Evolutionary conservation across 2,888 invertebrate genomes (phyloP).

Genomic region (Eristalis tenax): DNA sequence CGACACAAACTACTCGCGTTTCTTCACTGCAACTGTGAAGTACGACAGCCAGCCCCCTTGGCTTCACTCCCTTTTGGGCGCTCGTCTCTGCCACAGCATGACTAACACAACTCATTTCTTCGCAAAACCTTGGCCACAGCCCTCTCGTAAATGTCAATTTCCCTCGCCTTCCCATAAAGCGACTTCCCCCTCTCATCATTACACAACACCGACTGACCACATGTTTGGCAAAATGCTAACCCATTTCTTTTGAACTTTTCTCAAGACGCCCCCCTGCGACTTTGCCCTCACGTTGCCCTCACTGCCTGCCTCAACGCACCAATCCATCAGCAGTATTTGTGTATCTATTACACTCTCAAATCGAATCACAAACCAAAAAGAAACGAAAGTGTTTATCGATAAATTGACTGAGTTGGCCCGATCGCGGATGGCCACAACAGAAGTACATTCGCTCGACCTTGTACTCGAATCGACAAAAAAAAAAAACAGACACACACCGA

Average conservation of each 20-base stretch:
- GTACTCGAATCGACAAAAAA: constrained; percentile 59
- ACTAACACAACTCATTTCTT: background rate
- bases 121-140: background rate
- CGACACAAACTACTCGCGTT: background rate
- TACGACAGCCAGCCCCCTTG: background rate
- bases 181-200: background rate
- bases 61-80: background rate
- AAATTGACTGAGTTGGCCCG: constrained; percentile 23
- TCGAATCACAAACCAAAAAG: constrained; percentile 10
- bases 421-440: constrained; percentile 45
- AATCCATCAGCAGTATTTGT: constrained; percentile 2
- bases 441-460: constrained; percentile 71
- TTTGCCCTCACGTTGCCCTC: background rate
- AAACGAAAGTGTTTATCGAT: constrained; percentile 60
- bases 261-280: constrained; percentile 10
- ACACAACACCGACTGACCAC: constrained; percentile 4
- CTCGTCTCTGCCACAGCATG: background rate
- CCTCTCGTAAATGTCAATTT: background rate
- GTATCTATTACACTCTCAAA: constrained; percentile 18
- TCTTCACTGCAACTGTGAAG: background rate
- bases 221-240: constrained; percentile 33
- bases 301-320: background rate
- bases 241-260: constrained; percentile 35
- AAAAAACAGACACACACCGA: constrained; percentile 11
- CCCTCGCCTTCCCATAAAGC: background rate